Base-by-base conservation (phyloP, 2,113 vertebrate genomes). In the Labeo catla region DNA sequence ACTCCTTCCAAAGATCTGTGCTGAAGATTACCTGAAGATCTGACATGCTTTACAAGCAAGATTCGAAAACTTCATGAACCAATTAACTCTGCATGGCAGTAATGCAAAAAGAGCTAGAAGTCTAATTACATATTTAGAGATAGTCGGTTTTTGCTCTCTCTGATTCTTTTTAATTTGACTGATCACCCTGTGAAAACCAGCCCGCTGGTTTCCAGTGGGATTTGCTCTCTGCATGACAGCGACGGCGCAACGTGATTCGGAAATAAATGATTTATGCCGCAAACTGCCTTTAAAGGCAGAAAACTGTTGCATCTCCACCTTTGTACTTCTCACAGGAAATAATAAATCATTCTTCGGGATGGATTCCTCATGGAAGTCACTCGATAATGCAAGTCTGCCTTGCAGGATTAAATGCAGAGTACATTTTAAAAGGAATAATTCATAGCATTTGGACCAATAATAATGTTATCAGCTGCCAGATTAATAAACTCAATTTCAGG, bases 401-500 rank as follows among this genome's bases (percentile, higher is more conserved):
- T 52, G 68, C 81, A 77, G 70, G 76, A 89, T 63, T 86, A 84
- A 88, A 87, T 73, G 34, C 45, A 1, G n/a, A 84, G 79, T 23
- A 76, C 80, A 74, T 84, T 45, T 47, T 82, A 21, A 87, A 79
- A 83, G 39, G 43, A 73, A 76, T 65, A 66, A 43, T 47, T 47
- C 70, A 72, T 81, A 45, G 28, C 88, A 90, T 84, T 90, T 10
- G 86, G 91, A 50, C 87, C 85, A 86, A 83, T 92, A 92, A 93
- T 92, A 89, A 88, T 88, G 85, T 87, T 90, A 92, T 92, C 89
- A 90, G 88, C 83, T 87, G 84, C 80, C 47, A 65, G 88, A 88
- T 87, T 90, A 93, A 93, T 91, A 91, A 93, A 93, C 91, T 88
- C 89, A 91, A 91, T 91, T 93, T 91, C 86, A 87, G 80, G 23